Evolutionary conservation across 2,113 vertebrate genomes (phyloP).

Genomic region (Pluvialis apricaria): DNA sequence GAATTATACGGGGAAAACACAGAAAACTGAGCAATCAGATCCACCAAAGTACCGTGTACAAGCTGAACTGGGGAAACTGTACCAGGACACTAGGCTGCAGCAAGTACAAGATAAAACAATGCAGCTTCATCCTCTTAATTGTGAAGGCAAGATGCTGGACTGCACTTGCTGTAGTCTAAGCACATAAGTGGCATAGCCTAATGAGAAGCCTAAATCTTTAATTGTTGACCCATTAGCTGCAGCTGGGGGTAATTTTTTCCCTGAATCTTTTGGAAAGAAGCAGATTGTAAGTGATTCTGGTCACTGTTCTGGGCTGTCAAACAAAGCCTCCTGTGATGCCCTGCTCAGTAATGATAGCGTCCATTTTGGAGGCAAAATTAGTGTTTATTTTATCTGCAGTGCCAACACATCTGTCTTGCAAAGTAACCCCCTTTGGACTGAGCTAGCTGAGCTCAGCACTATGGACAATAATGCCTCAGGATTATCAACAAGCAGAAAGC

Average conservation of each 20-base stretch:
- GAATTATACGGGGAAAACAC: background rate
- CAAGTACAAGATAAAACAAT: background rate
- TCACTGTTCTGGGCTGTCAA: background rate
- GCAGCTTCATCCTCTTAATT: background rate
- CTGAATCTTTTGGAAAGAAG: background rate
- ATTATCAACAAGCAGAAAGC: background rate
- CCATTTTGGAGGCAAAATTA: background rate
- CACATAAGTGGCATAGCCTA: fast-evolving
- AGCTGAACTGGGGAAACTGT: background rate
- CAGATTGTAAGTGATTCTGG: background rate
- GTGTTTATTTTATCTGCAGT: background rate
- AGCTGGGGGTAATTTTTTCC: background rate
- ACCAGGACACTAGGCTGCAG: fast-evolving
- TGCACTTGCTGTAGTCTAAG: background rate
- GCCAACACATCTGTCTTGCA: background rate
- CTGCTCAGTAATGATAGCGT: background rate
- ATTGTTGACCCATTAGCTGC: background rate
- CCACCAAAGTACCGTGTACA: background rate
- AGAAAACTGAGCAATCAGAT: background rate
- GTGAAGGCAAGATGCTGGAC: background rate
- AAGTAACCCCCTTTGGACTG: background rate
- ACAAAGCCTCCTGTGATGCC: background rate
- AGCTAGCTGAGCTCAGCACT: background rate
- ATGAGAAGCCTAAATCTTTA: background rate
- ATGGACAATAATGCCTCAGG: background rate